phyloP scores from a whole-genome alignment of 1,140 invertebrate species.

The Forficula auricularia region DNA sequence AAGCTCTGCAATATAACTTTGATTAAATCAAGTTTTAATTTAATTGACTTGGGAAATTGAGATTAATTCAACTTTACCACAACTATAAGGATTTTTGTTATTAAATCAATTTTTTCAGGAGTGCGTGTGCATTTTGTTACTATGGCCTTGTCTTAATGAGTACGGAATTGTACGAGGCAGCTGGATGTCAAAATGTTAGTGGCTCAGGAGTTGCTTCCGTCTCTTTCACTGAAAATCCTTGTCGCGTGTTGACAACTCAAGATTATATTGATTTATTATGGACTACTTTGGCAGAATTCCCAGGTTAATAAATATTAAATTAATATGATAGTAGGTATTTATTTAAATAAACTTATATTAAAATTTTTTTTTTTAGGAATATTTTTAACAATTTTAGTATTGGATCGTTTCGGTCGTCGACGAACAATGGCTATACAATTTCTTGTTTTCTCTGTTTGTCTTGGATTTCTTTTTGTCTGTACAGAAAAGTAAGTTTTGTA shows the following conservation, averaged over 20 bases:
- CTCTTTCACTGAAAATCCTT: conserved; percentile 47
- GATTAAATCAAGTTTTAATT: too few relatives aligned
- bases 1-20: too few relatives aligned
- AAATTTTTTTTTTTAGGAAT: conserved; percentile 40
- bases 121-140: conserved; percentile 87
- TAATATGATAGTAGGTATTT: conserved; percentile 3
- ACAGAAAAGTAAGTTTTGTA: conserved; percentile 44
- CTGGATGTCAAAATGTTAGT: conserved; percentile 14
- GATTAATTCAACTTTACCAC: too few relatives aligned
- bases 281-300: conserved; percentile 91
- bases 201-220: conserved; percentile 21
- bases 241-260: conserved; percentile 55
- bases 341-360: conserved; percentile 8
- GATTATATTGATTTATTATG: conserved; percentile 87
- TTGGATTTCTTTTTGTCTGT: conserved; percentile 62
- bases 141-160: conserved; percentile 91
- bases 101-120: conserved; percentile 52
- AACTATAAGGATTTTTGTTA: too few relatives aligned
- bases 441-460: conserved; percentile 63
- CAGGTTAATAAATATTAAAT: conserved; percentile 35
- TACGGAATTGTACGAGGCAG: conserved; percentile 69
- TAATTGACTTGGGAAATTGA: too few relatives aligned
- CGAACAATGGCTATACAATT: conserved; percentile 91
- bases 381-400: conserved; percentile 78
- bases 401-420: conserved; percentile 78